Evolutionary conservation across 2,797 vertebrate genomes (phyloP).

Genomic region (Melanotaenia trifasciata): DNA sequence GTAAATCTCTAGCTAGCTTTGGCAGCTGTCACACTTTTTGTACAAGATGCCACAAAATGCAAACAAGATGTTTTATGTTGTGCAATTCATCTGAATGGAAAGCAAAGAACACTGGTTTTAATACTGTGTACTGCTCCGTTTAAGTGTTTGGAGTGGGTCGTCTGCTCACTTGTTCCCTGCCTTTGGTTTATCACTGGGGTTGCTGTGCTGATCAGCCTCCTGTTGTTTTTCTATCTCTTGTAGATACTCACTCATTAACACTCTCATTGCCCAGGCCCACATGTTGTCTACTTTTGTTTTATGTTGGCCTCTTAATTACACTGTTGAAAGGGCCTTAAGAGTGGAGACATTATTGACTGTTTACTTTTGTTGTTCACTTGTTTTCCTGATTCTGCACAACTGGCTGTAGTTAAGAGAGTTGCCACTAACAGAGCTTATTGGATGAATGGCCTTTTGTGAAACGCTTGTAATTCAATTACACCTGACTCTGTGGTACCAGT

Average conservation of each 20-base stretch:
- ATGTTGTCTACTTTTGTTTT: slow-evolving; percentile 47
- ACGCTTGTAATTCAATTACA: slow-evolving; percentile 39
- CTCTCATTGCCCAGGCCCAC: slow-evolving; percentile 11
- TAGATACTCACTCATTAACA: slow-evolving; percentile 40
- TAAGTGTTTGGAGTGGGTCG: not conserved
- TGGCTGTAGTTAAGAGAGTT: slow-evolving; percentile 33
- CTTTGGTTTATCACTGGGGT: slow-evolving; percentile 24
- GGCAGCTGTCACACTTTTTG: not conserved
- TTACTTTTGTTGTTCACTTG: slow-evolving; percentile 46
- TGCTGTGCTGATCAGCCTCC: slow-evolving; percentile 25
- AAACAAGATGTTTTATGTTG: not conserved
- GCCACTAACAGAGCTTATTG: slow-evolving; percentile 37
- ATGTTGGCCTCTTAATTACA: slow-evolving; percentile 68
- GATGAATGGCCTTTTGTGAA: slow-evolving; percentile 42
- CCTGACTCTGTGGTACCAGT: slow-evolving; percentile 23
- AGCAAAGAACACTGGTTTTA: not conserved
- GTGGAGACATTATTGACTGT: slow-evolving; percentile 60
- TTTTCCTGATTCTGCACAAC: slow-evolving; percentile 54
- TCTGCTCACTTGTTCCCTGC: slow-evolving; percentile 13
- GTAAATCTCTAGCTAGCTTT: slow-evolving; percentile 12
- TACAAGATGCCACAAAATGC: not conserved
- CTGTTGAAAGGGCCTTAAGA: slow-evolving; percentile 36
- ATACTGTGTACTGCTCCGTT: not conserved
- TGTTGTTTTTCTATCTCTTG: slow-evolving; percentile 18
- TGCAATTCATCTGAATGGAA: not conserved